Evolutionary conservation across 2,113 vertebrate species (phyloP), one percentile per base, ranked within the genome.

Genomic region (Bos taurus): DNA sequence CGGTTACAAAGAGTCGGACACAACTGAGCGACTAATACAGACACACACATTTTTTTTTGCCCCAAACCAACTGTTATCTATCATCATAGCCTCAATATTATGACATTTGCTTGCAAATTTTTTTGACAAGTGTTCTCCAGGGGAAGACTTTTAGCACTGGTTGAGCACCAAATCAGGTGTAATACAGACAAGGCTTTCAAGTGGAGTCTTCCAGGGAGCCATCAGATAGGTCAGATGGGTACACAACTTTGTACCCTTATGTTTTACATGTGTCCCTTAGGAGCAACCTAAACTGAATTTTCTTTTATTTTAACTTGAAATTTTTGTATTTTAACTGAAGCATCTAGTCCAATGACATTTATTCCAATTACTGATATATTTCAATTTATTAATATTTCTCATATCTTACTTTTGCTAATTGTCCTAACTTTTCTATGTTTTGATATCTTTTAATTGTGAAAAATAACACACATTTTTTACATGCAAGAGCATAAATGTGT

Each of bases 21-120:
- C 0, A 2, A 71, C 19, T 23, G 67, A 71, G n/a, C 1, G 0
- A 12, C 67, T 36, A 40, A 23, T 23, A 36, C n/a, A 40, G 19
- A 40, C n/a, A 40, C 10, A 40, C 10, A 23, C 64, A 23, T n/a
- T 36, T 67, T n/a, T 60, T 62, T 88, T 52, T 50, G 19, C 50
- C 21, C 88, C 67, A 90, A 56, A 28, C 67, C n/a, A 71, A 40
- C 9, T 56, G 3, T 56, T 77, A 90, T 43, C 52, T 5, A 57
- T 46, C 67, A 71, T n/a, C 33, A 36, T 88, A 71, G 11, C n/a
- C 85, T 77, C 64, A 77, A 14, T 56, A 77, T 56, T 89, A 40
- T 89, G 16, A 89, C 16, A 43, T 74, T 77, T 89, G 36, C 26
- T 57, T 77, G 36, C 21, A 89, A 28, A 5, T 40, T 54, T 71